Base-by-base conservation (phyloP, 2,888 invertebrate genomes). In the Drosophila merina region DNA sequence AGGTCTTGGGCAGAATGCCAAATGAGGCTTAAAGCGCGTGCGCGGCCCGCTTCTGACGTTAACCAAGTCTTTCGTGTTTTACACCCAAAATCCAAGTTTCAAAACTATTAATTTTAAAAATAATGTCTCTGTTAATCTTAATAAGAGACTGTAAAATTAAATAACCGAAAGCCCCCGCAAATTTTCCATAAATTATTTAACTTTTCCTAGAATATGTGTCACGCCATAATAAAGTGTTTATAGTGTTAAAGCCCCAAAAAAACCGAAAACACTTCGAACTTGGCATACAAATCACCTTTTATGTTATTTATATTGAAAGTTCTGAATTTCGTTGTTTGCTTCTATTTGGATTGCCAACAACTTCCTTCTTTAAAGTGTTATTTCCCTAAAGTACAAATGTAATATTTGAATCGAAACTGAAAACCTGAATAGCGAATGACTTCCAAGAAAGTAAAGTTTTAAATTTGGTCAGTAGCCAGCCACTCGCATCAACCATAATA, bases 11-110 rank as follows among this genome's bases (percentile, higher is more conserved):
- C 8, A 28, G 82, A 64, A 86, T 86, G 38, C 50, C 10, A 63
- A 80, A 80, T 82, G 54, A 80, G 75, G 4, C 10, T 0, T 12
- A 57, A 33, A 75, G 45, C 84, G 86, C 84, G 84, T 82, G 78
- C 86, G 81, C 72, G 44, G 70, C 25, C 36, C 47, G 63, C 55
- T 68, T 72, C 52, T 59, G 70, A 79, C 59, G 67, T 70, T 58
- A 30, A 56, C 71, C 48, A 44, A 63, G 25, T 20, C n/a, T 1
- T 28, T 4, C 25, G 4, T 33, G 0, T 9, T 50, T 76, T 81
- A 67, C 82, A 40, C 79, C 12, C 54, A n/a, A 70, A 50, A 60
- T 58, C 12, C 6, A 28, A 20, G 20, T 28, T 28, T 28, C 1
- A 28, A 28, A 28, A 28, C 6, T 28, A 28, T 6, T 28, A 2